Evolutionary conservation across 2,113 vertebrate genomes (phyloP).

Genomic region (Neotoma lepida): DNA sequence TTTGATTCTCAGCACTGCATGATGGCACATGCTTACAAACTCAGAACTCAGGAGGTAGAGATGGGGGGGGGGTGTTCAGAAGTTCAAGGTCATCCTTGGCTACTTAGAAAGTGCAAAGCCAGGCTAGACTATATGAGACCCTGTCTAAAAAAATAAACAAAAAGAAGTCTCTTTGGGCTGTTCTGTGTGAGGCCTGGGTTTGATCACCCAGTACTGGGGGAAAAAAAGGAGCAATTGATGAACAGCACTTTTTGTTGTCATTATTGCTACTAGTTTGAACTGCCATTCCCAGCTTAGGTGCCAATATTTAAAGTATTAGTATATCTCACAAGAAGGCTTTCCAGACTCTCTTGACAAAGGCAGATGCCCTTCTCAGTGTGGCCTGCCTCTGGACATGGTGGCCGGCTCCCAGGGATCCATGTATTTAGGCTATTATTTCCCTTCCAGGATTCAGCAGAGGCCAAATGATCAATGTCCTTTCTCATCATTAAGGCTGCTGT

Average conservation of each 20-base stretch:
- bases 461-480: not conserved
- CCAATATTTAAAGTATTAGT: conserved; percentile 34
- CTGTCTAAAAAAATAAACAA: not conserved
- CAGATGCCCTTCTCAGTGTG: not conserved
- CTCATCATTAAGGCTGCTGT: not conserved
- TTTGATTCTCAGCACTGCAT: not conserved
- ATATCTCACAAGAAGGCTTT: not conserved
- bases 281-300: not conserved
- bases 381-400: accelerated
- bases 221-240: not conserved
- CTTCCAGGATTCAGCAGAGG: not conserved
- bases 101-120: not conserved
- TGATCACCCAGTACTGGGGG: not conserved
- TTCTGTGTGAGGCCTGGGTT: not conserved
- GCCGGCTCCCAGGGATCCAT: too few species aligned
- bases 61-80: not conserved
- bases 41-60: not conserved
- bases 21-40: not conserved
- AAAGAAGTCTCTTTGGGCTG: not conserved
- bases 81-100: not conserved
- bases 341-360: not conserved
- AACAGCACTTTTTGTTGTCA: not conserved
- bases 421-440: not conserved
- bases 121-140: not conserved
- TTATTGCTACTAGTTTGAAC: not conserved